These are phyloP conservation scores for Centropus bengalensis DNA, from an alignment of 2,113 vertebrate genomes.

Conservation along the genomic window DNA sequence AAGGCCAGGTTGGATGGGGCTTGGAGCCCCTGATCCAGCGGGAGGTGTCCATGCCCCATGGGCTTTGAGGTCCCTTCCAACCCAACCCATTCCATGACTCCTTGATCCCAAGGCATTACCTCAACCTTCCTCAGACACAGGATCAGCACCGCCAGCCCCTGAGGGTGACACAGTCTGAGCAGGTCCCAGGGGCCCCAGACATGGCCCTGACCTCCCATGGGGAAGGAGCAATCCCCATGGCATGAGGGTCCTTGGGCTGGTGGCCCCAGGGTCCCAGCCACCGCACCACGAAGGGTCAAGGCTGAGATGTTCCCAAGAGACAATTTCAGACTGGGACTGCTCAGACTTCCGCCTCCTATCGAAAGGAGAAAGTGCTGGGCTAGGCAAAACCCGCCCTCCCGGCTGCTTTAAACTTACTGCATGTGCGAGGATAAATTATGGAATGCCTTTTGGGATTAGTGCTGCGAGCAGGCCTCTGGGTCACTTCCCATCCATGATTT, in stretches of 20 bases:
- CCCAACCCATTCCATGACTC: too few relatives aligned
- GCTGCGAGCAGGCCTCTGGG: background rate
- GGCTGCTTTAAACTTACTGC: background rate
- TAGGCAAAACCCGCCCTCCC: background rate
- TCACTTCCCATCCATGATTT: slow-evolving; percentile 34
- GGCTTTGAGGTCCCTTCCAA: too few relatives aligned
- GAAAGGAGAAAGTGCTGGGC: background rate
- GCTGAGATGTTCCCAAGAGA: background rate
- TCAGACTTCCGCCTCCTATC: background rate
- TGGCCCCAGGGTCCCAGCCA: background rate
- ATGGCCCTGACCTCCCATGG: background rate
- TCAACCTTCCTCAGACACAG: fast-evolving
- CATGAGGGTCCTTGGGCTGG: background rate
- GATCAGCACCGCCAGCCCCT: background rate
- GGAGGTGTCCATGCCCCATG: too few relatives aligned
- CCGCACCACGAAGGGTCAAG: background rate
- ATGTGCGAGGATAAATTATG: background rate
- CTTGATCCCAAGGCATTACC: background rate
- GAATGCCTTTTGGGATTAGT: slow-evolving; percentile 16
- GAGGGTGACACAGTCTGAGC: background rate
- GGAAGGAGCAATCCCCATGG: background rate
- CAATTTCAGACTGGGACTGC: background rate
- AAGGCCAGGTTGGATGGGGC: too few relatives aligned
- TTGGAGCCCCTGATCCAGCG: too few relatives aligned
- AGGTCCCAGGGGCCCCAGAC: background rate